These are phyloP conservation scores for Crotalus helleri DNA, from an alignment of 2,113 vertebrate species.

Conservation along the genomic window DNA sequence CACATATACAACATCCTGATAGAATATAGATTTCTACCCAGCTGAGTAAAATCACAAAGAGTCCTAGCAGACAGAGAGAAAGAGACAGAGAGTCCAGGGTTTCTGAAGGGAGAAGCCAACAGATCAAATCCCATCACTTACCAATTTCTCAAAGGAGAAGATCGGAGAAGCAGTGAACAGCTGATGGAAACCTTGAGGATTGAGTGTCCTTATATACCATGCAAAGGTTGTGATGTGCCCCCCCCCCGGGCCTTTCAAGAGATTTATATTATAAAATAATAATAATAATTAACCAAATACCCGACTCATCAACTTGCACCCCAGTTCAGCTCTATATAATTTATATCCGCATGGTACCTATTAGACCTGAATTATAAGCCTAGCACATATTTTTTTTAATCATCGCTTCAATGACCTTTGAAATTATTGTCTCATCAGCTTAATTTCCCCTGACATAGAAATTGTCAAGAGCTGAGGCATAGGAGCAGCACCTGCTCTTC, in stretches of 20 bases:
- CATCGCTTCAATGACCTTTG: neutral
- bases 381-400: neutral
- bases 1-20: neutral
- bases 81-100: neutral
- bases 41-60: neutral
- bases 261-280: too few relatives aligned
- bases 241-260: too few relatives aligned
- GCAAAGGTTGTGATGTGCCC: neutral
- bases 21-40: neutral
- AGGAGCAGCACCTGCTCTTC: neutral
- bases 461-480: neutral
- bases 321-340: neutral
- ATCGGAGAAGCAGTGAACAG: neutral
- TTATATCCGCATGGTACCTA: neutral
- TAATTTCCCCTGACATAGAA: neutral
- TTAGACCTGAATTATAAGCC: neutral
- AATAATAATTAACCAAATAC: neutral
- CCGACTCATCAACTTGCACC: neutral
- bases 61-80: neutral
- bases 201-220: neutral
- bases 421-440: neutral
- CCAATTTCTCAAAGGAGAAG: neutral
- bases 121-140: neutral
- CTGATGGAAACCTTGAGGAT: too few relatives aligned
- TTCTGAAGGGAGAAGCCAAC: neutral